phyloP scores from a whole-genome alignment of 2,113 vertebrate genomes.

The Porphyrio hochstetteri region DNA sequence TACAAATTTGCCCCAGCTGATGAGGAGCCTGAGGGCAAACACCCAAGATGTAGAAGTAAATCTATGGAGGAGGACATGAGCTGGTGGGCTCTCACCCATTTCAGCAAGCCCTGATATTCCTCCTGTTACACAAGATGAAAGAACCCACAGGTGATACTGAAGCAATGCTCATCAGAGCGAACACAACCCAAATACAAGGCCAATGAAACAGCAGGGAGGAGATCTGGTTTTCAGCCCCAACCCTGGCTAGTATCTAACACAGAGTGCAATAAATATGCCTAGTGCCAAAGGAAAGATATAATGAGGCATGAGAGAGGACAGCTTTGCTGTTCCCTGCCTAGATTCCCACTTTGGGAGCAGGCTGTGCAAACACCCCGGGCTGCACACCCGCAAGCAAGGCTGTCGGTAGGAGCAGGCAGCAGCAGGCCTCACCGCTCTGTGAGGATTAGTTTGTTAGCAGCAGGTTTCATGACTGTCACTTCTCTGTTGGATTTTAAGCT shows the following conservation, averaged over 20 bases:
- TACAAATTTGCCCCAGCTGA: not conserved
- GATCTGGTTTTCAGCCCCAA: not conserved
- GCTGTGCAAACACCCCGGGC: not conserved
- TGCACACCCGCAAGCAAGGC: not conserved
- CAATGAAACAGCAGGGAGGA: no score
- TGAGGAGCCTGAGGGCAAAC: not conserved
- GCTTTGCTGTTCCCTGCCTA: not conserved
- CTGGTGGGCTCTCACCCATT: not conserved
- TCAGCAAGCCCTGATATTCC: not conserved
- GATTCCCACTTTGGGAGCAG: not conserved
- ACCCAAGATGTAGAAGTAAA: no score
- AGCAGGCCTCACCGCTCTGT: not conserved
- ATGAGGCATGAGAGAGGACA: not conserved
- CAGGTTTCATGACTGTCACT: not conserved
- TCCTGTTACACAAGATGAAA: not conserved
- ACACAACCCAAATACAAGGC: not conserved
- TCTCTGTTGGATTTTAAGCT: not conserved
- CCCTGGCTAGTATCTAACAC: no score
- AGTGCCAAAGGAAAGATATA: not conserved
- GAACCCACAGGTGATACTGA: not conserved
- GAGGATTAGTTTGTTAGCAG: not conserved
- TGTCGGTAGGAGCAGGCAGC: fast-evolving
- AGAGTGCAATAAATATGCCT: not conserved
- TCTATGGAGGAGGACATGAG: not conserved
- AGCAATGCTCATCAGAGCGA: not conserved